Conservation (phyloP, 1,140 invertebrate species). For the Drosophila asahinai region DNA sequence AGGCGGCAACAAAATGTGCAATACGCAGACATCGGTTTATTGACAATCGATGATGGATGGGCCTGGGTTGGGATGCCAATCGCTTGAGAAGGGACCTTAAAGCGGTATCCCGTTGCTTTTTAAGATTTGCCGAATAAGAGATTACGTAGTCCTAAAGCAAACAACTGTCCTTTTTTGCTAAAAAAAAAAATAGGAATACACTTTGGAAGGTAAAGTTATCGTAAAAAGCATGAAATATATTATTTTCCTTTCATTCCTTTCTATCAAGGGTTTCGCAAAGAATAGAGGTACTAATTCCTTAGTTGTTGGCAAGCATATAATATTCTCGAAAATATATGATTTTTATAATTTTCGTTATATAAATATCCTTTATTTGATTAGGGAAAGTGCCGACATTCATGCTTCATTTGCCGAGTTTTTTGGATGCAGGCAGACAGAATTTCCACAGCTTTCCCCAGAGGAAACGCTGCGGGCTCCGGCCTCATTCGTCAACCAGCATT, state of each 20-base stretch:
- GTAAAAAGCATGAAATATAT: neutral
- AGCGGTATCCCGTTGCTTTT: slow-evolving; percentile 32
- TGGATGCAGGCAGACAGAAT: slow-evolving; percentile 23
- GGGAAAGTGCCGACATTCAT: slow-evolving; percentile 63
- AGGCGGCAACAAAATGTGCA: slow-evolving; percentile 21
- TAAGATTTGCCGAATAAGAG: slow-evolving; percentile 13
- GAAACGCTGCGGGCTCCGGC: slow-evolving; percentile 14
- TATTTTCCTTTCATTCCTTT: neutral
- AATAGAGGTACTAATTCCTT: neutral
- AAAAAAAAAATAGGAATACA: too few relatives aligned
- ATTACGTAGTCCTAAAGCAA: slow-evolving; percentile 16
- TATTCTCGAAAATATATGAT: neutral
- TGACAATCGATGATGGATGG: slow-evolving; percentile 68
- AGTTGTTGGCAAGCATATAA: neutral
- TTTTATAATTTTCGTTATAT: neutral
- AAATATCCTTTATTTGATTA: slow-evolving; percentile 45
- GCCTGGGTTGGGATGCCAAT: slow-evolving; percentile 10
- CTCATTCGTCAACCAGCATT: slow-evolving; percentile 80
- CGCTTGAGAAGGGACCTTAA: slow-evolving; percentile 25
- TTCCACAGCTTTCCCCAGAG: slow-evolving; percentile 53
- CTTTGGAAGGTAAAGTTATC: neutral
- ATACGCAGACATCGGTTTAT: slow-evolving; percentile 12
- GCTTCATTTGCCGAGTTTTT: slow-evolving; percentile 61
- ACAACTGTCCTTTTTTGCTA: neutral
- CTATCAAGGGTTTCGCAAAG: neutral